Conservation (phyloP, 2,113 vertebrate genomes). For the Thunnus thynnus region DNA sequence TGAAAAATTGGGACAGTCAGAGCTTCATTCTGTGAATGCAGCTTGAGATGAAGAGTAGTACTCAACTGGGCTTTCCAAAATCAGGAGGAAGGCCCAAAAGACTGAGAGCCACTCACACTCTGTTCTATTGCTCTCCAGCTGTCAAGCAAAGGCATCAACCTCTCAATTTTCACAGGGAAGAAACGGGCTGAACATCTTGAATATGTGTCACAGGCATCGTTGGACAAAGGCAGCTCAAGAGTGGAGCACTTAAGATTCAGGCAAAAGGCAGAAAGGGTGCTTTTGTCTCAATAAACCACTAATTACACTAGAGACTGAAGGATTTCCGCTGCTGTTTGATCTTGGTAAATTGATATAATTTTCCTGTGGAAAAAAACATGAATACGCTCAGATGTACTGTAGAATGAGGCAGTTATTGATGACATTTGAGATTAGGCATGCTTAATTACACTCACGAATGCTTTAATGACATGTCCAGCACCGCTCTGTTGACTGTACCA, state of each 20-base stretch:
- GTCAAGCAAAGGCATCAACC: constrained; percentile 55
- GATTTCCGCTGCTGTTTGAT: constrained; percentile 77
- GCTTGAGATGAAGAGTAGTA: constrained; percentile 36
- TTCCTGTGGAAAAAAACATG: constrained; percentile 51
- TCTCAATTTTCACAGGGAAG: constrained; percentile 50
- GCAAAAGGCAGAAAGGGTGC: constrained; percentile 61
- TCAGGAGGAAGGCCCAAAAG: constrained; percentile 56
- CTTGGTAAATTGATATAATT: constrained; percentile 74
- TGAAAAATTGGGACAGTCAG: constrained; percentile 34
- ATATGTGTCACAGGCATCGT: constrained; percentile 43
- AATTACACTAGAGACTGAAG: constrained; percentile 70
- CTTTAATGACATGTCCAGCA: constrained; percentile 59
- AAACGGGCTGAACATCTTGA: constrained; percentile 64
- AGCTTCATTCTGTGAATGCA: constrained; percentile 36
- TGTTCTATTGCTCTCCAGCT: constrained; percentile 55
- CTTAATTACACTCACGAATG: constrained; percentile 70
- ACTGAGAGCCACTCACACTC: constrained; percentile 59
- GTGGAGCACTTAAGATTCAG: constrained; percentile 57
- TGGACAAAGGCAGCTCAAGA: constrained; percentile 60
- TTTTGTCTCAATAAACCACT: constrained; percentile 72
- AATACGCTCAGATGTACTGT: constrained; percentile 48
- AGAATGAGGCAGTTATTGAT: constrained; percentile 70
- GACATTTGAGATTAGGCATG: constrained; percentile 75
- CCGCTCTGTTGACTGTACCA: constrained; percentile 49
- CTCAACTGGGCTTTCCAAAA: constrained; percentile 60